phyloP scores from a whole-genome alignment of 2,113 vertebrate species.

The Aplodontia rufa region DNA sequence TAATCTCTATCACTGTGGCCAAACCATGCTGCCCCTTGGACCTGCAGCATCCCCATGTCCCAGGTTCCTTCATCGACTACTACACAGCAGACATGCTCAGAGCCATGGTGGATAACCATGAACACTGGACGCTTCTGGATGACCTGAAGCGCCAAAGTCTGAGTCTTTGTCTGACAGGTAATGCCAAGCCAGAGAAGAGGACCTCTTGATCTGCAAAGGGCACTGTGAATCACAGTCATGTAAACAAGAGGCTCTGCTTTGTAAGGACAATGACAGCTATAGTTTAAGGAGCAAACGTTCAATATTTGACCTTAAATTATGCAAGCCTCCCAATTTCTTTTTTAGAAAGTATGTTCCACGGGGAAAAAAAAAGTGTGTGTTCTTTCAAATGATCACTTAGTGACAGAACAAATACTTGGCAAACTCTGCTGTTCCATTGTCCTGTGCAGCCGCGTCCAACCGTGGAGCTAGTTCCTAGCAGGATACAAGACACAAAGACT shows the following conservation, averaged over 20 bases:
- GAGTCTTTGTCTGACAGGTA: constrained; percentile 88
- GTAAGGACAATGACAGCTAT: constrained; percentile 64
- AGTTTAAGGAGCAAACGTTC: constrained; percentile 64
- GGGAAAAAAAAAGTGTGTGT: constrained; percentile 51
- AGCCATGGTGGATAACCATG: constrained; percentile 94
- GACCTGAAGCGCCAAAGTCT: constrained; percentile 95
- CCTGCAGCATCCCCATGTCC: constrained; percentile 97
- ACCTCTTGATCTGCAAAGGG: constrained; percentile 74
- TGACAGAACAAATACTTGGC: constrained; percentile 68
- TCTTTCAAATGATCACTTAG: constrained; percentile 73
- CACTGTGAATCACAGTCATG: constrained; percentile 82
- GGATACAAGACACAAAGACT: neutral
- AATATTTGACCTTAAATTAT: constrained; percentile 66
- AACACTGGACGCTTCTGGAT: constrained; percentile 96
- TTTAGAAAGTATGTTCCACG: constrained; percentile 70
- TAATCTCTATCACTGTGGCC: too few relatives aligned
- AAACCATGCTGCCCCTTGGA: too few relatives aligned
- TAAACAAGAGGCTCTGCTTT: constrained; percentile 66
- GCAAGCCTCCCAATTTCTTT: constrained; percentile 73
- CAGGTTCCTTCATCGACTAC: constrained; percentile 99
- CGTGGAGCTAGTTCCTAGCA: constrained; percentile 17
- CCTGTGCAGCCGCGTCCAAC: constrained; percentile 31
- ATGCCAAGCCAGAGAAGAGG: constrained; percentile 68
- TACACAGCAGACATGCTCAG: constrained; percentile 99
- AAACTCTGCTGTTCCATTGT: constrained; percentile 56